Evolutionary conservation across 2,797 vertebrate species (phyloP).

Genomic region (Microctenopoma steveboyesi): DNA sequence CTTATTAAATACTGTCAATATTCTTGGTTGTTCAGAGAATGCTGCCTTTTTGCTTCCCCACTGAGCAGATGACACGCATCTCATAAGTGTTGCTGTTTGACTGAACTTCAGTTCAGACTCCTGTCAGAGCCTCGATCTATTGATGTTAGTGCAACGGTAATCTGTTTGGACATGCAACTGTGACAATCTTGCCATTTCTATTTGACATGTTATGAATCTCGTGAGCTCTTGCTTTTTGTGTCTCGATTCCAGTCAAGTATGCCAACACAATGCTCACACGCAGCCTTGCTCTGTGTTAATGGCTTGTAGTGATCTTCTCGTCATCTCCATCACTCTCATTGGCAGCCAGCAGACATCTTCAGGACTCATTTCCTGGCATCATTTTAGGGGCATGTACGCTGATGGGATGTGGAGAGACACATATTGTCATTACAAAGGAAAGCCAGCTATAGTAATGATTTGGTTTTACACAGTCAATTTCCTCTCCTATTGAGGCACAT

Average conservation of each 20-base stretch:
- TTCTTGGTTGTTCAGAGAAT: not conserved
- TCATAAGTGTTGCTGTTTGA: conserved; percentile 5
- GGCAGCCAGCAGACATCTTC: conserved; percentile 77
- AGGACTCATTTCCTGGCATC: conserved; percentile 80
- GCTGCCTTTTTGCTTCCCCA: not conserved
- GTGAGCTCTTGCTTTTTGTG: conserved; percentile 34
- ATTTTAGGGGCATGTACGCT: conserved; percentile 70
- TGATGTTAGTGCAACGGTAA: conserved; percentile 21
- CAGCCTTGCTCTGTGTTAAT: conserved; percentile 40
- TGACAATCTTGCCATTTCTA: conserved; percentile 35
- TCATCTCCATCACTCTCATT: conserved; percentile 68
- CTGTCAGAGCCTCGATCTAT: conserved; percentile 28
- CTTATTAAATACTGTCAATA: not conserved
- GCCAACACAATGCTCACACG: conserved; percentile 27
- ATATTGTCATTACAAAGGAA: conserved; percentile 82
- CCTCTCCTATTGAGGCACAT: conserved; percentile 77
- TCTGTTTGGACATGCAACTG: conserved; percentile 27
- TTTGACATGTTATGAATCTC: conserved; percentile 17
- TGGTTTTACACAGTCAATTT: conserved; percentile 85
- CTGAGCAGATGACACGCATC: not conserved
- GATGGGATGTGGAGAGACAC: conserved; percentile 80
- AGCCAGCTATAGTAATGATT: conserved; percentile 81
- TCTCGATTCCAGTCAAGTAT: conserved; percentile 42
- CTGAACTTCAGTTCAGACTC: conserved; percentile 10
- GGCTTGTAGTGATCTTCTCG: conserved; percentile 56